Conservation (phyloP, 2,113 vertebrate genomes). For the Vulpes lagopus region DNA sequence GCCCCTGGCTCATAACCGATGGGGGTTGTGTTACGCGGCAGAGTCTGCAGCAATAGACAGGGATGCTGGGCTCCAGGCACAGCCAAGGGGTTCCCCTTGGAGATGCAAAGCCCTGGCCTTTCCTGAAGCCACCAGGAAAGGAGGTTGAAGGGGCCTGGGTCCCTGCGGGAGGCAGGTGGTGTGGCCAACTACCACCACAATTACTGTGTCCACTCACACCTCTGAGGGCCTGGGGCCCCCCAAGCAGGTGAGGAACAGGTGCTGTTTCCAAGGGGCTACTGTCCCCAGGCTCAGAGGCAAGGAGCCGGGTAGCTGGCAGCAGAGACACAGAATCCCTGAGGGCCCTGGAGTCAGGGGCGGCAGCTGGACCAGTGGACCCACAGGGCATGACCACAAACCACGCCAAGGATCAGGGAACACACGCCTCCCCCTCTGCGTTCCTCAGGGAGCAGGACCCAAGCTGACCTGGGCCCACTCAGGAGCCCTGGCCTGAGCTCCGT, state of each 20-base stretch:
- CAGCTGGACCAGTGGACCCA: neutral
- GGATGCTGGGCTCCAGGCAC: neutral
- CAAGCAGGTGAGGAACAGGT: neutral
- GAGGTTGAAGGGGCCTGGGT: neutral
- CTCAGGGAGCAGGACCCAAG: neutral
- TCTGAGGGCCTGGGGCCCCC: neutral
- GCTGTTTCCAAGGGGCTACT: neutral
- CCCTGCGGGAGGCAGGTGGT: neutral
- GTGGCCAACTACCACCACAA: neutral
- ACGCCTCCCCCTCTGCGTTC: neutral
- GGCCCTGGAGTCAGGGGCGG: neutral
- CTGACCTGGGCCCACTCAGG: neutral
- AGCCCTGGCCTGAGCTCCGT: neutral
- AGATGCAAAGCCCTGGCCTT: rapidly evolving
- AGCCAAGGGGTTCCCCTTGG: neutral
- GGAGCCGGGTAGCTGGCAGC: neutral
- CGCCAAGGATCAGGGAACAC: neutral
- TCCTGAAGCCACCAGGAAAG: neutral
- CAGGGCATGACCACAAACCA: neutral
- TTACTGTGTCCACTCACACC: neutral
- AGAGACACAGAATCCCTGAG: neutral
- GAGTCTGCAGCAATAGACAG: neutral
- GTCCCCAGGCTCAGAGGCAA: neutral
- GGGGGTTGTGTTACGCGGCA: neutral
- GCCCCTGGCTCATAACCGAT: neutral